Percentiles rank a stretch among this genome's conserved stretches.
Evolutionary conservation across 2,797 vertebrate genomes (phyloP).

Genomic region (Xiphorhynchus erythropygius): DNA sequence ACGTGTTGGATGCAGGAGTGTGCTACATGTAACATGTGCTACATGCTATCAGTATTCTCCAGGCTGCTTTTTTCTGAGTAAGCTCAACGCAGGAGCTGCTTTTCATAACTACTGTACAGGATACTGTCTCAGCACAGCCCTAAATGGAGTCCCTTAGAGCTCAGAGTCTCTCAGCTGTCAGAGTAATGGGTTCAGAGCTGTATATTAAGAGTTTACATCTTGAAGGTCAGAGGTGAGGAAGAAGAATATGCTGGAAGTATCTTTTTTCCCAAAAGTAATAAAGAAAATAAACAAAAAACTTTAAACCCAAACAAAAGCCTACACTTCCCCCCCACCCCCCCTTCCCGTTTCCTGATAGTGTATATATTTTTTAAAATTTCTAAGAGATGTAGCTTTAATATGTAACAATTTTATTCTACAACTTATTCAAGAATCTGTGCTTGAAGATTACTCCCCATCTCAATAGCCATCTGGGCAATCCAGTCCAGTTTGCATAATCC

Average conservation of each 20-base stretch:
- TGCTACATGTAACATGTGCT: neutral
- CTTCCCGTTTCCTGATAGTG: neutral
- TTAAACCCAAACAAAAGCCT: neutral
- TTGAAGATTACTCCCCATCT: neutral
- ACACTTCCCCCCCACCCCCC: neutral
- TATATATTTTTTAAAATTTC: neutral
- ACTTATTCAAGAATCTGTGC: neutral
- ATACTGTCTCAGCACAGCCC: neutral
- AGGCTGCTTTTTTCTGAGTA: neutral
- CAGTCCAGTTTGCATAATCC: neutral
- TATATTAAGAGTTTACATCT: neutral
- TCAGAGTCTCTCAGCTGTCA: neutral
- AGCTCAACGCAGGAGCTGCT: neutral
- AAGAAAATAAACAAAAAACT: accelerated
- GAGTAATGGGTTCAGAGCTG: neutral
- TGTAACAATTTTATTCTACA: neutral
- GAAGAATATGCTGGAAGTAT: neutral
- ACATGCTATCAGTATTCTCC: neutral
- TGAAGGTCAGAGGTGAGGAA: neutral
- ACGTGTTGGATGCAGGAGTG: neutral
- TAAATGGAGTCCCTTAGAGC: neutral
- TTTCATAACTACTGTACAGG: neutral
- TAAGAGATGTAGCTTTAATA: neutral
- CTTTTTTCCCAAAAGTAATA: neutral
- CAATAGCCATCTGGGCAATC: neutral